Conservation (phyloP, 2,888 invertebrate species). For the Acanthosepion pharaonis region DNA sequence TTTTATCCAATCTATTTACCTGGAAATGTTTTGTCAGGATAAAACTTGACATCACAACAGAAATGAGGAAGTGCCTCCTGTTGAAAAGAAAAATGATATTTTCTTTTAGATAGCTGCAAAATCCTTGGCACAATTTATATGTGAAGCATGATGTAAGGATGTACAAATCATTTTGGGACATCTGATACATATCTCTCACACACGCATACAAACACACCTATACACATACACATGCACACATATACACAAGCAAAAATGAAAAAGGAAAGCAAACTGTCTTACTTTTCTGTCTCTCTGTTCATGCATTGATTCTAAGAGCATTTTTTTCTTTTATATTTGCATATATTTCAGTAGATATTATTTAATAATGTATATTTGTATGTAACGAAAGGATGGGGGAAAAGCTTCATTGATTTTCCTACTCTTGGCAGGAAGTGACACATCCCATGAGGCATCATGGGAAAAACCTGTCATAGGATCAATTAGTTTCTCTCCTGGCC, state of each 20-base stretch:
- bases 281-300: not conserved
- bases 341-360: not conserved
- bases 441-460: not conserved
- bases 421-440: constrained; percentile 21
- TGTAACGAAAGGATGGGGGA: not conserved
- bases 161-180: too few species aligned
- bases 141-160: too few species aligned
- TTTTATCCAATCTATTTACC: too few species aligned
- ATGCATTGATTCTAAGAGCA: not conserved
- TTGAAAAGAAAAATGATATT: too few species aligned
- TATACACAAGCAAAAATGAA: not conserved
- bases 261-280: not conserved
- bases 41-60: too few species aligned
- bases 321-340: not conserved
- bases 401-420: not conserved
- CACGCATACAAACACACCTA: not conserved
- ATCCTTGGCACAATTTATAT: too few species aligned
- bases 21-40: too few species aligned
- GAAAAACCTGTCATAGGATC: not conserved
- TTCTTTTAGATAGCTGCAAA: too few species aligned
- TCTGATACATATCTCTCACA: too few species aligned
- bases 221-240: not conserved
- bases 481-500: constrained; percentile 1
- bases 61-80: too few species aligned
- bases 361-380: not conserved